Evolutionary conservation across 2,113 vertebrate genomes (phyloP).

Genomic region (Cervus canadensis): DNA sequence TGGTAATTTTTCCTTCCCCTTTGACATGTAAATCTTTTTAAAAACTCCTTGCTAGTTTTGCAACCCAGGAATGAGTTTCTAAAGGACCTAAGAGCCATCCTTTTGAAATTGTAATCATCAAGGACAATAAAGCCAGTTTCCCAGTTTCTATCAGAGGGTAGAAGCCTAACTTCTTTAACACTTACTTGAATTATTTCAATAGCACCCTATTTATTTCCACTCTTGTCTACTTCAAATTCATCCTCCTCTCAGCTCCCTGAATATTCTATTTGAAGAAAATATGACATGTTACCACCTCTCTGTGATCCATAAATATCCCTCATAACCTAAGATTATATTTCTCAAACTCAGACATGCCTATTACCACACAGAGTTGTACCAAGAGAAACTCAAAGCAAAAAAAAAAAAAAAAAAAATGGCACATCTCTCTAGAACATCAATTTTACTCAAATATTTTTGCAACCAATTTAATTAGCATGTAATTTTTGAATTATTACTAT

Average conservation of each 20-base stretch:
- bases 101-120: neutral
- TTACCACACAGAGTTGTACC: neutral
- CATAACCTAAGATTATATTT: neutral
- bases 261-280: neutral
- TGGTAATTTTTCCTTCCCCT: neutral
- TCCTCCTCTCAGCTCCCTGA: neutral
- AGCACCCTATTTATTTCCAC: neutral
- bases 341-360: neutral
- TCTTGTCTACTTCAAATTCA: neutral
- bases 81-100: neutral
- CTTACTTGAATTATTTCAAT: neutral
- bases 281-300: neutral
- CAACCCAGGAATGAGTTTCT: neutral
- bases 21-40: conserved; percentile 1
- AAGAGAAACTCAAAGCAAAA: neutral
- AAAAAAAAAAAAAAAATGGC: no score
- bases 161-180: neutral
- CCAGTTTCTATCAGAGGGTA: neutral
- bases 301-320: neutral
- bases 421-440: neutral
- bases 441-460: neutral
- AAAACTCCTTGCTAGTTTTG: conserved; percentile 19
- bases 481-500: neutral
- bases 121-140: neutral
- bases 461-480: neutral